A percentile compares a stretch with the other conserved stretches of the same genome.
These are phyloP conservation scores for Lithobates pipiens DNA, from an alignment of 2,797 vertebrate species.

Conservation along the genomic window DNA sequence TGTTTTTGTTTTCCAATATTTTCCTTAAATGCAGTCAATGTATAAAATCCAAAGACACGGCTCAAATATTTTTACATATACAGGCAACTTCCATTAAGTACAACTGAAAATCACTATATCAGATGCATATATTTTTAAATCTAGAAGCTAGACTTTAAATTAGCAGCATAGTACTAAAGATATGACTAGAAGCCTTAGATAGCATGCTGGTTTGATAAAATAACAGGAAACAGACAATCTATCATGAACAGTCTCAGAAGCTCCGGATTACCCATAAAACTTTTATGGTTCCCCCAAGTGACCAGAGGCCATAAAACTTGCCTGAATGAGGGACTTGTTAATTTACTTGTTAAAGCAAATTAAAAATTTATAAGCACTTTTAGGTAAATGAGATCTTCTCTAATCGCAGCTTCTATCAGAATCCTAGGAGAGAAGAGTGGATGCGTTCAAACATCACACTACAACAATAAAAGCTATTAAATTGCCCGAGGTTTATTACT, in stretches of 20 bases:
- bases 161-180: constrained; percentile 62
- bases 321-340: constrained; percentile 99
- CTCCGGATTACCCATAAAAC: constrained; percentile 99
- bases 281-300: constrained; percentile 95
- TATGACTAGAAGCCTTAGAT: constrained; percentile 87
- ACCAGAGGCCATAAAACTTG: constrained; percentile 97
- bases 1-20: too few species aligned
- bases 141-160: constrained; percentile 6
- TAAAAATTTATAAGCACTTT: constrained; percentile 99
- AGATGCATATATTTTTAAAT: constrained; percentile 10
- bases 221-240: constrained; percentile 98
- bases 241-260: constrained; percentile 90
- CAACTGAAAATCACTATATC: constrained; percentile 2
- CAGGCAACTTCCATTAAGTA: too few species aligned
- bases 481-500: constrained; percentile 92
- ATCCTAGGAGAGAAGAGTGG: constrained; percentile 92
- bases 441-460: constrained; percentile 87
- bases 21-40: too few species aligned
- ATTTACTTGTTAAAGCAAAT: constrained; percentile 99
- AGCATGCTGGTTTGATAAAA: constrained; percentile 90
- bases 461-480: constrained; percentile 98
- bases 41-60: too few species aligned
- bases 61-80: too few species aligned
- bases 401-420: constrained; percentile 88
- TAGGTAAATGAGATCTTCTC: constrained; percentile 99